Evolutionary conservation across 1,140 invertebrate genomes (phyloP).

Genomic region (Apis dorsata): DNA sequence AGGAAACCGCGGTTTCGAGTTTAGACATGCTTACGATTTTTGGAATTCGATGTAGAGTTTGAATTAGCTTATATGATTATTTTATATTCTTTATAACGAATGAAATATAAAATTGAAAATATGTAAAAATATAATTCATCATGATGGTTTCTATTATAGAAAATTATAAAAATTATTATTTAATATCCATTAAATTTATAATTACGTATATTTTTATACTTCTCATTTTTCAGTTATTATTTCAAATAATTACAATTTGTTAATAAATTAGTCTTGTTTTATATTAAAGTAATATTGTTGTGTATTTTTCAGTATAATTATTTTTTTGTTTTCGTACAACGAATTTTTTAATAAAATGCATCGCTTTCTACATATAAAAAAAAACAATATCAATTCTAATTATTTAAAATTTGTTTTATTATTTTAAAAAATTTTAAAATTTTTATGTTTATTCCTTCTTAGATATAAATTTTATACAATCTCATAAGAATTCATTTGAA

Average conservation of each 20-base stretch:
- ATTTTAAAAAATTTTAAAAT: background rate
- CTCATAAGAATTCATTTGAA: too few relatives aligned
- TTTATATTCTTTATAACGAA: background rate
- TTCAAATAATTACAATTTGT: background rate
- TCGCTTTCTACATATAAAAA: background rate
- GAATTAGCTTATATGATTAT: background rate
- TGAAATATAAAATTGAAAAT: too few relatives aligned
- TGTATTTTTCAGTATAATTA: too few relatives aligned
- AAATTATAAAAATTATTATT: too few relatives aligned
- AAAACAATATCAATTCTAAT: background rate
- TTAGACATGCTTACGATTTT: background rate
- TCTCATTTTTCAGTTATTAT: background rate
- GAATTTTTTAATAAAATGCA: background rate
- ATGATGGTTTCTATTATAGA: too few relatives aligned
- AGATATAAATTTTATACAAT: background rate
- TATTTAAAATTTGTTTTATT: slow-evolving; percentile 3
- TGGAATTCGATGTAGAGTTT: background rate
- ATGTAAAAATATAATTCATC: too few relatives aligned
- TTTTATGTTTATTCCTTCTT: background rate
- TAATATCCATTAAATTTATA: too few relatives aligned
- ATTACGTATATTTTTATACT: background rate
- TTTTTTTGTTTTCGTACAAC: background rate
- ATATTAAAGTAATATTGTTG: too few relatives aligned
- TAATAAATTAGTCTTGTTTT: background rate
- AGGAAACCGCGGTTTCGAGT: background rate